phyloP scores from a whole-genome alignment of 2,113 vertebrate genomes.

The Rallus limicola region DNA sequence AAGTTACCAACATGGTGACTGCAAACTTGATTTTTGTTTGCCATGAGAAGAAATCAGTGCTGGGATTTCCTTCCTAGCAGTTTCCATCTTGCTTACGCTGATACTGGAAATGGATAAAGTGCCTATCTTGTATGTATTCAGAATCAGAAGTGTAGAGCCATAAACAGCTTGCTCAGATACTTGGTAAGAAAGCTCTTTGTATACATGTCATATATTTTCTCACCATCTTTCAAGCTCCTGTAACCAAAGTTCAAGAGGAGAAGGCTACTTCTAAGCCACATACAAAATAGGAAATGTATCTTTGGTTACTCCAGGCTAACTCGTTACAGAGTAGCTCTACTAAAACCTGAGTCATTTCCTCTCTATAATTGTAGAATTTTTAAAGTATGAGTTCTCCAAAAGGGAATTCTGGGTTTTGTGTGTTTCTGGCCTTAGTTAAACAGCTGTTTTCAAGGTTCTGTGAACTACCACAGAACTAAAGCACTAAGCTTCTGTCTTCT shows the following conservation, averaged over 20 bases:
- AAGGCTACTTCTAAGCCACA: not conserved
- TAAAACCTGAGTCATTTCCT: not conserved
- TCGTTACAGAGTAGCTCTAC: not conserved
- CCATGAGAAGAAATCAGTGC: not conserved
- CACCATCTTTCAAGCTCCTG: not conserved
- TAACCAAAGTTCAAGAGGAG: not conserved
- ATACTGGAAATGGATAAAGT: not conserved
- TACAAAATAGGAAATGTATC: not conserved
- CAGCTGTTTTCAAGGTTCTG: not conserved
- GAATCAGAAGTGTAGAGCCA: not conserved
- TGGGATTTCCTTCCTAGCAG: not conserved
- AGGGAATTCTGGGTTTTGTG: not conserved
- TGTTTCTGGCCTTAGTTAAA: not conserved
- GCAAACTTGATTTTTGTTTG: not conserved
- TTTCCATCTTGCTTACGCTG: not conserved
- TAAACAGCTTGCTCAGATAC: not conserved
- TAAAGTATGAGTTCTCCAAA: not conserved
- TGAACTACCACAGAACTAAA: not conserved
- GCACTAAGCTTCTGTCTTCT: not conserved
- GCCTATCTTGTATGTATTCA: not conserved
- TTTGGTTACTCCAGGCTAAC: not conserved
- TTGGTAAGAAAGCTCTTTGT: not conserved
- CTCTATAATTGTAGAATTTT: not conserved
- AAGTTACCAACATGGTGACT: fast-evolving
- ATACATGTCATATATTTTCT: not conserved